Base-by-base conservation (phyloP, 92 coral and sea anemone species). In the Zoanthus gigantus region DNA sequence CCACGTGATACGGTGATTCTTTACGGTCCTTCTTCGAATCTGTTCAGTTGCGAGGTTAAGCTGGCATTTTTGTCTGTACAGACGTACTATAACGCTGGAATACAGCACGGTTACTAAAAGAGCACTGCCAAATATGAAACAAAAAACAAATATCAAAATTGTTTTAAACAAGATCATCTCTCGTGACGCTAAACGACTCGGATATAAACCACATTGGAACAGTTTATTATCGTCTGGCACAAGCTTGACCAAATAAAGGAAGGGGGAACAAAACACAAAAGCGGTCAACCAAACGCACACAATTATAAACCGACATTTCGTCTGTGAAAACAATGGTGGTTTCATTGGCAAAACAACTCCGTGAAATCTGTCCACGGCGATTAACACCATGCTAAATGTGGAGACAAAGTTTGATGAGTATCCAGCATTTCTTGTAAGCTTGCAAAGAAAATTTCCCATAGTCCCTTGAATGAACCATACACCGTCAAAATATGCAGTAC, bases 351-450 rank as follows among this genome's bases (percentile, higher is more conserved):
- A 23, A 23, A 23, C 9, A 32, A 69, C 74, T 12, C 34, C 74
- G 13, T 69, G 42, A 32, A 69, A 69, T 42, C 76, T 71, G 76
- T 71, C 76, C 8, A 34, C 76, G n/a, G 76, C 76, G 34, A 74
- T 74, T 1, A 34, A 12, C 12, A 74, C 46, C 78, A 47, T 74
- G 18, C 57, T 74, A 45, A 47, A 0, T 74, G 17, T 74, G 18
- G 78, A 74, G 7, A 74, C 78, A 74, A 17, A 16, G 11, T 14
- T 74, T 6, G 78, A 74, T 45, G 16, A 0, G 7, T 4, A 42
- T 58, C 58, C 15, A 46, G 30, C 57, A 46, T 16, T 74, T 30
- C 11, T 13, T 45, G 46, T 32, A n/a, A 74, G 32, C 58, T 46
- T 74, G 53, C 78, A 74, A 45, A 74, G 57, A 5, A 74, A 16